phyloP scores from a whole-genome alignment of 1,140 invertebrate species.

The Marisa cornuarietis region DNA sequence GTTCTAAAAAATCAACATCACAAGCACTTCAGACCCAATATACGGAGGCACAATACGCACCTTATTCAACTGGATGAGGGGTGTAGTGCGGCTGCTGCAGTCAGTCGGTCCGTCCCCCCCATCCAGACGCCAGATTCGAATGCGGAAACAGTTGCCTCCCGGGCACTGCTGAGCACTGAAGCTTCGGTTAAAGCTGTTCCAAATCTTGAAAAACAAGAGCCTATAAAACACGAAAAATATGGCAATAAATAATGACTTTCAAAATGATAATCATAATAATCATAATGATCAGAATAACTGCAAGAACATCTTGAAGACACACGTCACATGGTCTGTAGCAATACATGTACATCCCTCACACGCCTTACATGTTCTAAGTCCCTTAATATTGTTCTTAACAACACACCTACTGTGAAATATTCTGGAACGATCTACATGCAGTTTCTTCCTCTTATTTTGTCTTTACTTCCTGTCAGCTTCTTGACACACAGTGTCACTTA shows the following conservation, averaged over 20 bases:
- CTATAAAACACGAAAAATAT: neutral
- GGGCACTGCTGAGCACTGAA: constrained; percentile 5
- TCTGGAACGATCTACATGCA: no score
- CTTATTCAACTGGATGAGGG: neutral
- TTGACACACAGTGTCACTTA: neutral
- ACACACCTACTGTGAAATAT: no score
- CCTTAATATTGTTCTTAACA: neutral
- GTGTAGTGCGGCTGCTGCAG: neutral
- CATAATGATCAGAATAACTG: no score
- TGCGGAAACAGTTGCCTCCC: neutral
- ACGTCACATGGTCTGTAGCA: neutral
- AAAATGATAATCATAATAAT: no score
- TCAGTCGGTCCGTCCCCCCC: neutral
- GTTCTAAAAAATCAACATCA: neutral
- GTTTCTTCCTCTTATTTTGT: no score
- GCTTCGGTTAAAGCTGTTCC: neutral
- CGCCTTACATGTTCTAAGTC: neutral
- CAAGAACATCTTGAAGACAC: no score
- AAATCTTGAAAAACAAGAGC: constrained; percentile 20
- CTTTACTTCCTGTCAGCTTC: no score
- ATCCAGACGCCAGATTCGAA: constrained; percentile 15
- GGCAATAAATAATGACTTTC: no score
- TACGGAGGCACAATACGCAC: neutral
- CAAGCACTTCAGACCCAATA: neutral
- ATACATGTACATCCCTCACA: neutral